Conservation (phyloP, 2,797 vertebrate species). For the Oreochromis mossambicus region DNA sequence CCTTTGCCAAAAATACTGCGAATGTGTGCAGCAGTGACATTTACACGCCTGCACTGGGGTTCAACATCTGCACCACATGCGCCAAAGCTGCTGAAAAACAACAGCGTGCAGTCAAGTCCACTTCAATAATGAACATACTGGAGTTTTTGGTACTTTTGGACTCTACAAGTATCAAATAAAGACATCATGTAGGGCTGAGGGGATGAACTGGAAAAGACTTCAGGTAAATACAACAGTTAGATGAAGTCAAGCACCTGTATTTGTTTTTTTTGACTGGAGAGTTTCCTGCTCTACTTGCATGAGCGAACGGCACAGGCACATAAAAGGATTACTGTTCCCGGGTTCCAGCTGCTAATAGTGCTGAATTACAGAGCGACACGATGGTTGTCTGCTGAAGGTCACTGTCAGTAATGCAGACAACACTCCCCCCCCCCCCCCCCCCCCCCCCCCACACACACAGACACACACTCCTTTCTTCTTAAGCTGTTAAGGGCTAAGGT, state of each 20-base stretch:
- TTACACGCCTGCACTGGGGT: background rate
- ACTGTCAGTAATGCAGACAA: conserved; percentile 52
- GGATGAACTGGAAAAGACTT: conserved; percentile 6
- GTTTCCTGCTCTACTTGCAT: conserved; percentile 25
- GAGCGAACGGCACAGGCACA: conserved; percentile 54
- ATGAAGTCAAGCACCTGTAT: conserved; percentile 58
- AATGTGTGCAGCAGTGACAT: background rate
- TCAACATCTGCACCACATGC: background rate
- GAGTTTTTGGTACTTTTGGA: background rate
- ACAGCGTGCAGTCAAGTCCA: background rate
- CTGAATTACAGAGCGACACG: conserved; percentile 70
- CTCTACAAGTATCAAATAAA: background rate
- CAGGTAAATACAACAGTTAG: conserved; percentile 15
- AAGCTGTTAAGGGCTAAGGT: conserved; percentile 43
- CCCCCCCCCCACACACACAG: accelerated
- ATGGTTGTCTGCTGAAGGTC: conserved; percentile 58
- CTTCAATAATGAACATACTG: background rate
- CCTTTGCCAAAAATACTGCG: background rate
- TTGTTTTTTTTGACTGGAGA: background rate
- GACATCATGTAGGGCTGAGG: background rate
- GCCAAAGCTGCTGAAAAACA: background rate
- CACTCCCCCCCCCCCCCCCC: background rate
- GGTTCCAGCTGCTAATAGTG: conserved; percentile 76
- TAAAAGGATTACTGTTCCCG: conserved; percentile 66
- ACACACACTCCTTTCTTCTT: background rate